Conservation (phyloP, 2,113 vertebrate genomes). For the Gulo gulo region DNA sequence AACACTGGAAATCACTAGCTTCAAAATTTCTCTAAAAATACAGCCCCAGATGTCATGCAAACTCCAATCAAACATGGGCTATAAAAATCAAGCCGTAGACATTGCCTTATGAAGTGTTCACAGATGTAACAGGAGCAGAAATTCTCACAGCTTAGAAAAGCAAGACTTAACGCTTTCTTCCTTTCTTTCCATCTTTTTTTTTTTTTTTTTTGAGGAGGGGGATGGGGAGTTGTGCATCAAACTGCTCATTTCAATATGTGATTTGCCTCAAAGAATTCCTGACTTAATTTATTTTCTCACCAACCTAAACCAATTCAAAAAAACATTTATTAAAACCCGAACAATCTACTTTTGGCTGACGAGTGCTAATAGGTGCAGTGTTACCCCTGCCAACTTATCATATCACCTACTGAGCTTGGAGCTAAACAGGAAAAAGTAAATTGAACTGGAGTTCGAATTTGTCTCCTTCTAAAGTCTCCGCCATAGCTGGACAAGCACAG, state of each 20-base stretch:
- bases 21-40: conserved; percentile 75
- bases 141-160: conserved; percentile 58
- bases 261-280: conserved; percentile 69
- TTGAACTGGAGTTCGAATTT: conserved; percentile 38
- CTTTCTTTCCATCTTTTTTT: neutral
- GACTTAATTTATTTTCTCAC: conserved; percentile 74
- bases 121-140: conserved; percentile 58
- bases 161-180: neutral
- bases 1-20: conserved; percentile 73
- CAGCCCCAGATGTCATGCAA: conserved; percentile 68
- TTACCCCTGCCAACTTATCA: conserved; percentile 38
- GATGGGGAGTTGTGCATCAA: conserved; percentile 11
- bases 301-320: conserved; percentile 67
- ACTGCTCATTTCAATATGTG: conserved; percentile 74
- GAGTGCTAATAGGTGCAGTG: conserved; percentile 73
- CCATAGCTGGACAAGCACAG: neutral
- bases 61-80: conserved; percentile 70
- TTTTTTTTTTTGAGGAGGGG: neutral
- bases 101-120: neutral
- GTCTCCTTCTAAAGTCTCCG: conserved; percentile 41
- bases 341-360: conserved; percentile 64
- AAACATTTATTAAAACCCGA: conserved; percentile 47
- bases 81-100: conserved; percentile 73
- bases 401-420: conserved; percentile 44
- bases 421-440: conserved; percentile 52